Percentiles rank a stretch among this genome's conserved stretches.
phyloP scores from a whole-genome alignment of 2,797 vertebrate species.

The Scomberomorus guttatus region DNA sequence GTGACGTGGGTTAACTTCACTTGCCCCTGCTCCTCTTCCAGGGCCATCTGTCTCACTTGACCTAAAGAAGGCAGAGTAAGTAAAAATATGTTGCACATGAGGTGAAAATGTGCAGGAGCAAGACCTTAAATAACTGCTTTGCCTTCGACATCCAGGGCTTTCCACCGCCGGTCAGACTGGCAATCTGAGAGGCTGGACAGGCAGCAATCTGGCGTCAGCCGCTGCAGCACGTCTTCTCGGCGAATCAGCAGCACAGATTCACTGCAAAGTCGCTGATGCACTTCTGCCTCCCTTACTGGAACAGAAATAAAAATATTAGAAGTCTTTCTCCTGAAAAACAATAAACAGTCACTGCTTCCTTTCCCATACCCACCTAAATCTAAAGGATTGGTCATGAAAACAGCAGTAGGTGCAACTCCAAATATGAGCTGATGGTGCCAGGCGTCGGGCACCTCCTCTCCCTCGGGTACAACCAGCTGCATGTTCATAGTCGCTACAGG shows the following conservation, averaged over 20 bases:
- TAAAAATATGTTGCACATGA: rapidly evolving
- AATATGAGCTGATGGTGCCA: conserved; percentile 90
- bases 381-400: conserved; percentile 88
- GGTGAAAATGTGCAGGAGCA: neutral
- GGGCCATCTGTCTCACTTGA: conserved; percentile 79
- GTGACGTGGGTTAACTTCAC: conserved; percentile 68
- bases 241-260: conserved; percentile 84
- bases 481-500: conserved; percentile 90
- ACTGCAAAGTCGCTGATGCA: conserved; percentile 83
- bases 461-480: conserved; percentile 81
- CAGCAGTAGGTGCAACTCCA: conserved; percentile 72
- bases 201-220: conserved; percentile 57
- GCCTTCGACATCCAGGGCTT: conserved; percentile 81
- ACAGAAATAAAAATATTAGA: neutral
- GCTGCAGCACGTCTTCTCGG: conserved; percentile 83
- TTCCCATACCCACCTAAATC: conserved; percentile 80
- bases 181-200: conserved; percentile 64
- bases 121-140: neutral
- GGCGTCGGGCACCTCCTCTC: conserved; percentile 86
- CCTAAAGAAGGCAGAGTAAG: conserved; percentile 53
- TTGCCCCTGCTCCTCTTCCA: conserved; percentile 62
- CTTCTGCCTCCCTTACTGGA: conserved; percentile 73
- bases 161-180: conserved; percentile 75
- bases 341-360: neutral
- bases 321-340: neutral